Evolutionary conservation across 1,140 invertebrate genomes (phyloP).

Genomic region (Bombus picipes): DNA sequence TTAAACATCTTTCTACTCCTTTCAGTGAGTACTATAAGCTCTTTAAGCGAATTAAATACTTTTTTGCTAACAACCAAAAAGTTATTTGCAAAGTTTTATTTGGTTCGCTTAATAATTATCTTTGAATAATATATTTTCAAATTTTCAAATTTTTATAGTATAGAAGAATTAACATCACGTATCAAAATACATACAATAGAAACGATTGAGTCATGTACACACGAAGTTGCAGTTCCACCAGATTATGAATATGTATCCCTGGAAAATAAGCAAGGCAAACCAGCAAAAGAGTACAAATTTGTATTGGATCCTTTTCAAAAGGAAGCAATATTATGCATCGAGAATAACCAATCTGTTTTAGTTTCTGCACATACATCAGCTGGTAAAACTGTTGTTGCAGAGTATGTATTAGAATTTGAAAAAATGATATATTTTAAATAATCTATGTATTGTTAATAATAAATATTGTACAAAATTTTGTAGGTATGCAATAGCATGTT

Average conservation of each 20-base stretch:
- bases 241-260: conserved; percentile 92
- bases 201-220: conserved; percentile 93
- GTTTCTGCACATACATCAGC: conserved; percentile 99
- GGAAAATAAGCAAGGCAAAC: conserved; percentile 84
- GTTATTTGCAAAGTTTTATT: not conserved
- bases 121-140: conserved; percentile 6
- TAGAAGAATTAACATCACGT: conserved; percentile 85
- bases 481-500: conserved; percentile 89
- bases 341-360: conserved; percentile 98
- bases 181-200: conserved; percentile 94
- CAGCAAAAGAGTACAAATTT: conserved; percentile 97
- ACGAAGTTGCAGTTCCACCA: conserved; percentile 96
- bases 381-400: conserved; percentile 99
- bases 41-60: no score
- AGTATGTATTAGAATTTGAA: conserved; percentile 87
- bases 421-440: conserved; percentile 13
- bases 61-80: not conserved
- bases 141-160: conserved; percentile 74
- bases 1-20: no score
- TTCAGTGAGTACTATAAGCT: no score
- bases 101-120: conserved; percentile 20
- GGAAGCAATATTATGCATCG: conserved; percentile 98
- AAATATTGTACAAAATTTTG: conserved; percentile 25
- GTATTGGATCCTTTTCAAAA: conserved; percentile 99
- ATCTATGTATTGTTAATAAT: conserved; percentile 28